A percentile compares a stretch with the other conserved stretches of the same genome.
These are phyloP conservation scores for Luidia sarsii DNA, from an alignment of 53 echinoderm and acorn worm species.

Conservation along the genomic window DNA sequence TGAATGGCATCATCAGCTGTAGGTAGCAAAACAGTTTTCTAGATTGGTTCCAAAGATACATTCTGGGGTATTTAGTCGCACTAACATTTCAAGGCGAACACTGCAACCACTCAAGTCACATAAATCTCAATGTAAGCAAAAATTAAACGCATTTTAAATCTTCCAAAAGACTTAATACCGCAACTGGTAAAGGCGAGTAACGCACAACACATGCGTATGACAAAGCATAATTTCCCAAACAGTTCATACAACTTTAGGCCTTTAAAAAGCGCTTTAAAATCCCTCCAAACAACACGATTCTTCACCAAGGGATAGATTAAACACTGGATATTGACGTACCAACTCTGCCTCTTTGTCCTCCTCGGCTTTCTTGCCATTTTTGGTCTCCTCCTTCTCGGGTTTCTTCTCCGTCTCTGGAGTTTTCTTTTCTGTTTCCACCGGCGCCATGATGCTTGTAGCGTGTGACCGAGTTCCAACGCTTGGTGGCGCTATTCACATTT, in stretches of 20 bases:
- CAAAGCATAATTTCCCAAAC: not conserved
- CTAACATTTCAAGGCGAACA: too few species aligned
- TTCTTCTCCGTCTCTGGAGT: conserved; percentile 53
- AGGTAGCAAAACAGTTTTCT: too few species aligned
- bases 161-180: not conserved
- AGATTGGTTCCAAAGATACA: too few species aligned
- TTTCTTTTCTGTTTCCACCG: conserved; percentile 60
- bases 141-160: not conserved
- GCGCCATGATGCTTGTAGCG: conserved; percentile 65
- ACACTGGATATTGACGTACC: conserved; percentile 28
- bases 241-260: not conserved
- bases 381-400: conserved; percentile 68
- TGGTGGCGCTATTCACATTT: conserved; percentile 35
- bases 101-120: too few species aligned
- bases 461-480: not conserved
- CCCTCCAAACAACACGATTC: not conserved
- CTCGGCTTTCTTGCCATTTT: conserved; percentile 76
- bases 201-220: not conserved
- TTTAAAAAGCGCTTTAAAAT: not conserved
- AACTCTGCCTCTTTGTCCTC: conserved; percentile 77
- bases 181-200: conserved; percentile 14
- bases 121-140: not conserved
- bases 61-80: too few species aligned
- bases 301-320: not conserved
- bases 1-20: too few species aligned